Base-by-base conservation (phyloP, 2,113 vertebrate species). In the Gobius niger region DNA sequence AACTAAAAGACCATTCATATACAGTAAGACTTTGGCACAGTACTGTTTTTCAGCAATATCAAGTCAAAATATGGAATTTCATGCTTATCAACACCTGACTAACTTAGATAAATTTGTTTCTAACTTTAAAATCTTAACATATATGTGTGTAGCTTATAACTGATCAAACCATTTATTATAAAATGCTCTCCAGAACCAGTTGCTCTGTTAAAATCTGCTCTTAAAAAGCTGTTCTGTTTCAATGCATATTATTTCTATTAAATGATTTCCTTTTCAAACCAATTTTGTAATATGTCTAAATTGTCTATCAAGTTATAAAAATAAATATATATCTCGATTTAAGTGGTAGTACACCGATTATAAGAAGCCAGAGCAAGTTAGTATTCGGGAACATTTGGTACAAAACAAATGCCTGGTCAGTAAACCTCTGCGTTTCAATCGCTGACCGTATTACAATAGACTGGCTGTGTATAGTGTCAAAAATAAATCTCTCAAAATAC, bases 291-390 rank as follows among this genome's bases (percentile, higher is more conserved):
- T 7, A 3, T 11, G 0, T 46, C 61, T 71, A 24, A 77, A 76
- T 69, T 62, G 68, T 34, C 24, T 42, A 12, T 80, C 24, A 9
- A 59, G 12, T 18, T 68, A 74, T 9, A 86, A 78, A 88, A 85
- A 87, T 80, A 87, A 68, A 84, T 70, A 81, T 70, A 81, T 13
- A 67, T 81, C 73, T 53, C 10, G n/a, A 64, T 75, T 74, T 73
- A 60, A 34, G 3, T 34, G 40, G 40, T 2, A 5, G 60, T 67
- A 73, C 52, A 84, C 24, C 24, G 47, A 67, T 44, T 62, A 76
- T 54, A 50, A 24, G 51, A 59, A 61, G 24, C 19, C 44, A 10
- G 54, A 13, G 9, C 46, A 50, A 14, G 44, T 61, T 41, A 34
- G 61, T 61, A 1, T 13, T 8, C 59, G 70, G 19, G 4, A 64